A percentile compares a stretch with the other conserved stretches of the same genome.
These are phyloP conservation scores for Sebastes steindachneri DNA, from an alignment of 2,797 vertebrate species.

Conservation along the genomic window DNA sequence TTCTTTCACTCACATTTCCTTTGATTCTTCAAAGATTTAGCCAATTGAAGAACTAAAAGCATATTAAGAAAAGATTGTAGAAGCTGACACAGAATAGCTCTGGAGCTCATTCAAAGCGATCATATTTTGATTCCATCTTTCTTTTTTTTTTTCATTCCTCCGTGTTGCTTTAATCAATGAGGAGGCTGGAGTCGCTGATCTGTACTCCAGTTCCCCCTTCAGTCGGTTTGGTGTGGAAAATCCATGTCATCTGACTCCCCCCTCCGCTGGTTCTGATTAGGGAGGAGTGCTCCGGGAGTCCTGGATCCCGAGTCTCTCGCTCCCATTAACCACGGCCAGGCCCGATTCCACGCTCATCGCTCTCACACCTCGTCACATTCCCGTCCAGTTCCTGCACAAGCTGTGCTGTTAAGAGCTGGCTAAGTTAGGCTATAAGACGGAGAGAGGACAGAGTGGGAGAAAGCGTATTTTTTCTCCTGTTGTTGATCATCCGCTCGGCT, in stretches of 20 bases:
- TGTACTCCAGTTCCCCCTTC: slow-evolving; percentile 17
- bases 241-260: slow-evolving; percentile 59
- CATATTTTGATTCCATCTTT: slow-evolving; percentile 32
- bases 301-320: slow-evolving; percentile 33
- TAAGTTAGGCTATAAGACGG: background rate
- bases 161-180: slow-evolving; percentile 55
- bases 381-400: background rate
- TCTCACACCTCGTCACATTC: slow-evolving; percentile 61
- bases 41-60: slow-evolving; percentile 42
- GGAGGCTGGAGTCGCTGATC: slow-evolving; percentile 26
- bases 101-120: slow-evolving; percentile 29
- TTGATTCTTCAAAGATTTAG: slow-evolving; percentile 24
- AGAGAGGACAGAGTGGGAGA: slow-evolving; percentile 1
- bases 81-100: slow-evolving; percentile 7
- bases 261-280: slow-evolving; percentile 69
- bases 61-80: slow-evolving; percentile 4
- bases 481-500: background rate
- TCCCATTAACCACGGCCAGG: slow-evolving; percentile 55
- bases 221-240: slow-evolving; percentile 57
- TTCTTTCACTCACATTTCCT: slow-evolving; percentile 13
- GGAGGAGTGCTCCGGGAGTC: slow-evolving; percentile 37
- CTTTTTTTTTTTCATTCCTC: background rate
- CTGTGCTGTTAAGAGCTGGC: slow-evolving; percentile 6
- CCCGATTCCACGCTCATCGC: slow-evolving; percentile 56
- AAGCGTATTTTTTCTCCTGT: slow-evolving; percentile 4